phyloP scores from a whole-genome alignment of 2,113 vertebrate genomes.

The Oplegnathus fasciatus region DNA sequence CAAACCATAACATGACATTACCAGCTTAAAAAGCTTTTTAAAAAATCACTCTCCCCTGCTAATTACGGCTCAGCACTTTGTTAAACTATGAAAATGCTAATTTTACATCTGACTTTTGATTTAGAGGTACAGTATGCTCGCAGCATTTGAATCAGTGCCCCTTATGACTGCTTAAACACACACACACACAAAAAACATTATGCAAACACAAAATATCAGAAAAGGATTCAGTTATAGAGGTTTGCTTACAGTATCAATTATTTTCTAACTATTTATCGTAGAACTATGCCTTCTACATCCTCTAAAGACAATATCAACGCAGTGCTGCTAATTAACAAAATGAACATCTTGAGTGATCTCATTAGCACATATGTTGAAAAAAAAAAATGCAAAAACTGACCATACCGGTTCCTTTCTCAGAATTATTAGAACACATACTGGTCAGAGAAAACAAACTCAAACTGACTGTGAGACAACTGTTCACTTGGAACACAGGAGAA shows the following conservation, averaged over 20 bases:
- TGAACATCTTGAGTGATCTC: constrained; percentile 26
- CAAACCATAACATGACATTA: constrained; percentile 70
- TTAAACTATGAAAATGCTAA: constrained; percentile 64
- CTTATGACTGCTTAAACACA: constrained; percentile 16
- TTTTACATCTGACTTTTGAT: constrained; percentile 69
- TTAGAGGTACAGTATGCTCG: constrained; percentile 54
- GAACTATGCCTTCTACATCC: neutral
- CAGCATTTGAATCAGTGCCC: constrained; percentile 54
- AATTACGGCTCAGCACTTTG: constrained; percentile 45
- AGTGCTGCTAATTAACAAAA: constrained; percentile 22
- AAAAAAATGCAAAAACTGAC: constrained; percentile 9
- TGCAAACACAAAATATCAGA: neutral
- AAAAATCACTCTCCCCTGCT: constrained; percentile 22
- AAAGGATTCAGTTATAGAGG: neutral
- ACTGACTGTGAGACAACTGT: constrained; percentile 57
- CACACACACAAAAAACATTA: neutral
- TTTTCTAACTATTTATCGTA: neutral
- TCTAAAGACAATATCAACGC: neutral
- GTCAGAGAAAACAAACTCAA: constrained; percentile 32
- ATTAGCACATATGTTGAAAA: neutral
- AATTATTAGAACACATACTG: constrained; percentile 34
- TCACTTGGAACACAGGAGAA: constrained; percentile 59
- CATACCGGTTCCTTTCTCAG: neutral
- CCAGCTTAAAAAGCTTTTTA: constrained; percentile 59
- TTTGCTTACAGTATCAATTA: neutral